Conservation (phyloP, 2,113 vertebrate genomes). For the Gallinago undulata region DNA sequence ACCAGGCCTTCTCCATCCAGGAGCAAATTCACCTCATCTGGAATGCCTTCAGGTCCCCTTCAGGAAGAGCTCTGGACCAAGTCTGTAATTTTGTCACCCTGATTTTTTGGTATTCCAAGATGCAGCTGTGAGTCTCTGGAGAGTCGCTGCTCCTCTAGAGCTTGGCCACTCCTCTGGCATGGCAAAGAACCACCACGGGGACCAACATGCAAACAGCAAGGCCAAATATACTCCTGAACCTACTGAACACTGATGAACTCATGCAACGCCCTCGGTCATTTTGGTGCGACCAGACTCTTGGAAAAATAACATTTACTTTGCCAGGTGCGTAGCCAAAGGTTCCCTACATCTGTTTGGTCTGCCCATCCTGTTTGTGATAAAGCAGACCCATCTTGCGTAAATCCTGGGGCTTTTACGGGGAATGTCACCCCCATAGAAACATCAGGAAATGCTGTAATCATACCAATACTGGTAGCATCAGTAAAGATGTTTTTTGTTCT, state of each 20-base stretch:
- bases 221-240: background rate
- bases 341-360: background rate
- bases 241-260: conserved; percentile 8
- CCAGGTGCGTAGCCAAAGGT: background rate
- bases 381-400: background rate
- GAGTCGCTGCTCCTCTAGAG: background rate
- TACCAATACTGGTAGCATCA: background rate
- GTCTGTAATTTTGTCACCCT: background rate
- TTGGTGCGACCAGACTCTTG: background rate
- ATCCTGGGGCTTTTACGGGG: background rate
- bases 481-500: background rate
- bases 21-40: background rate
- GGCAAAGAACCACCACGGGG: background rate
- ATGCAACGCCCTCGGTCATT: background rate
- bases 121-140: background rate
- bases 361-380: background rate
- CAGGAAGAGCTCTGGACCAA: background rate
- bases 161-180: background rate
- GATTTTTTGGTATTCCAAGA: background rate
- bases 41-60: background rate
- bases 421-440: background rate
- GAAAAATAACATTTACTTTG: background rate
- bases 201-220: background rate
- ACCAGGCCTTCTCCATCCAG: background rate
- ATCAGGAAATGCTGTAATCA: conserved; percentile 5